These are phyloP conservation scores for Colletes collaris DNA, from an alignment of 2,888 invertebrate species.

Conservation along the genomic window DNA sequence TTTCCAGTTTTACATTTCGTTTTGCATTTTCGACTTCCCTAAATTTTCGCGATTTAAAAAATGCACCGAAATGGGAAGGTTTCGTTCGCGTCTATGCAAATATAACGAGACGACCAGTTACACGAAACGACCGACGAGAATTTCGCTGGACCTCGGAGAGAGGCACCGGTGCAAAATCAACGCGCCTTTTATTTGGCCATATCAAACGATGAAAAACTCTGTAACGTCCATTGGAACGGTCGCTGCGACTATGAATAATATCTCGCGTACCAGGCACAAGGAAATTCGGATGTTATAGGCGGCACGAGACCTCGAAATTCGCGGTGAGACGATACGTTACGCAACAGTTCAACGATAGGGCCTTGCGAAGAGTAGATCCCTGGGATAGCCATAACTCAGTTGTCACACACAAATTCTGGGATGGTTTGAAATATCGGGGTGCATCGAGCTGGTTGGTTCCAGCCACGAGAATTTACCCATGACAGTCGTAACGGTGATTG, in stretches of 20 bases:
- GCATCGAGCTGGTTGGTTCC: constrained; percentile 23
- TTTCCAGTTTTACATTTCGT: neutral
- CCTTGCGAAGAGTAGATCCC: constrained; percentile 4
- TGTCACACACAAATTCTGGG: constrained; percentile 62
- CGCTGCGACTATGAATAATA: constrained; percentile 10
- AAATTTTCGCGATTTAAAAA: constrained; percentile 2
- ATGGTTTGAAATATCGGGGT: constrained; percentile 37
- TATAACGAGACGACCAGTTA: constrained; percentile 15
- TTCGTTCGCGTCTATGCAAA: constrained; percentile 6
- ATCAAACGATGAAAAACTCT: neutral
- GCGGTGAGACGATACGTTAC: constrained; percentile 11
- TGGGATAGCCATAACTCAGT: constrained; percentile 53
- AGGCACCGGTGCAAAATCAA: constrained; percentile 1
- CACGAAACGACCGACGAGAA: constrained; percentile 4
- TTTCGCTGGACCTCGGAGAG: constrained; percentile 7
- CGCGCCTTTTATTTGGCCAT: constrained; percentile 6
- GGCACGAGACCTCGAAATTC: constrained; percentile 13
- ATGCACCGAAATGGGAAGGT: neutral
- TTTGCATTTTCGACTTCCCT: neutral
- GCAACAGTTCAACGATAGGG: constrained; percentile 15
- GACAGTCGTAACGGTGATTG: constrained; percentile 45
- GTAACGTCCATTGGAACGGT: neutral
- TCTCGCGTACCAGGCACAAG: neutral
- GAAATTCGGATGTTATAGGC: neutral
- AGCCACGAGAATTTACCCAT: constrained; percentile 46